Evolutionary conservation across 2,797 vertebrate genomes (phyloP), one percentile per base, ranked within the genome.

Genomic region (Enteromius anoplus): DNA sequence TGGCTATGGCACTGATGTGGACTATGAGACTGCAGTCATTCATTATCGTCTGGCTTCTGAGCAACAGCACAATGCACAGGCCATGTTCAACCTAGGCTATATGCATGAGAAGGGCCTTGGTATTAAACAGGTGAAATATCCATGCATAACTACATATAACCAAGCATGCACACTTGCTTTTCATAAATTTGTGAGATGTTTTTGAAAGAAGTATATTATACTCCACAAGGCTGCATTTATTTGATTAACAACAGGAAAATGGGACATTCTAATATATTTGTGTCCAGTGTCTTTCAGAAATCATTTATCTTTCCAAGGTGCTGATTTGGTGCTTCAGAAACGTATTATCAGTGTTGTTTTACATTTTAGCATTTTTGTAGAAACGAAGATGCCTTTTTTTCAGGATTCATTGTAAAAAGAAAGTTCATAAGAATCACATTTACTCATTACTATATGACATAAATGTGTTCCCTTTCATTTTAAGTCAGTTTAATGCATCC

Each of bases 21-120:
- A 99, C 90, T 99, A 99, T 0, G 98, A 99, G 93, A 98, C 97
- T 0, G 98, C 98, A 0, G 97, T 98, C 86, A 98, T 99, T 89
- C 98, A 99, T 92, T 99, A 99, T 86, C 95, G 98, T 6, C 94
- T 99, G 83, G 98, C 98, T 0, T 98, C 98, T 0, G 98, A 99
- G 90, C 98, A 99, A 84, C 98, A 99, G 78, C 97, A 99, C 92
- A 98, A 97, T 0, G 98, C 98, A 0, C 98, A 99, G 88, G 98
- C 98, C 77, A 98, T 99, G 98, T 99, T 99, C 85, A 99, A 99
- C 89, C 88, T 99, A 90, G 98, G 97, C 0, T 99, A 99, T 88
- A 99, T 99, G 98, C 98, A 99, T 12, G 98, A 99, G 91, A 98
- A 98, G 84, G 98, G 98, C 4, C 92, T 99, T 58, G 98, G 98